Evolutionary conservation across 2,797 vertebrate genomes (phyloP), one percentile per base, ranked within the genome.

Genomic region (Menidia menidia): DNA sequence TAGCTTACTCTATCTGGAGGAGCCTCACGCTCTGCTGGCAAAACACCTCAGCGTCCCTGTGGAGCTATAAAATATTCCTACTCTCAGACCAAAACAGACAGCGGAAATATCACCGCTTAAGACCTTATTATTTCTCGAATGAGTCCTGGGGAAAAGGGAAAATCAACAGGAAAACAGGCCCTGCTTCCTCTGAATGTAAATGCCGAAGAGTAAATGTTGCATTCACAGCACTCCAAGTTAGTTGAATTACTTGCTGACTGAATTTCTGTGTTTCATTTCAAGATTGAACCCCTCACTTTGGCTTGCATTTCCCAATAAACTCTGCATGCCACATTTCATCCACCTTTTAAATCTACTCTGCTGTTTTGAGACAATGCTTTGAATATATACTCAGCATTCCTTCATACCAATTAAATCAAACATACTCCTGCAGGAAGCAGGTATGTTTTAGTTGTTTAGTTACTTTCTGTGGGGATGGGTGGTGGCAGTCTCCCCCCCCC

Each of bases 1-100:
- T 15, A 76, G 55, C 60, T 71, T 62, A 72, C 77, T 77, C 55
- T 54, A 60, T 48, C 50, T 63, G 71, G 54, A 61, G 53, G 64
- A 44, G 64, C 50, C 54, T 41, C 18, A 56, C 5, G 43, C 19
- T 16, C 18, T 31, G 39, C 43, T 51, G 9, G 47, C 55, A 12
- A 60, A 54, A 77, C 35, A 61, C 42, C 42, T 35, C n/a, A 39
- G 51, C 32, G 45, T 55, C n/a, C 65, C 25, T 32, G 44, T 69
- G 16, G 25, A 69, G 14, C 59, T 55, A 41, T 35, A 41, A 32
- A 30, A 14, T 11, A 44, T 42, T 7, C 31, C 6, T 13, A 15
- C 31, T 31, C 25, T 14, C 16, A 11, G 6, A 31, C n/a, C 10
- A 12, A 16, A 53, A 12, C 42, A 48, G 10, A 19, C 0, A 11